Percentiles rank a stretch among this genome's conserved stretches.
These are phyloP conservation scores for Drosophila kuntzei DNA, from an alignment of 2,888 invertebrate genomes.

Conservation along the genomic window DNA sequence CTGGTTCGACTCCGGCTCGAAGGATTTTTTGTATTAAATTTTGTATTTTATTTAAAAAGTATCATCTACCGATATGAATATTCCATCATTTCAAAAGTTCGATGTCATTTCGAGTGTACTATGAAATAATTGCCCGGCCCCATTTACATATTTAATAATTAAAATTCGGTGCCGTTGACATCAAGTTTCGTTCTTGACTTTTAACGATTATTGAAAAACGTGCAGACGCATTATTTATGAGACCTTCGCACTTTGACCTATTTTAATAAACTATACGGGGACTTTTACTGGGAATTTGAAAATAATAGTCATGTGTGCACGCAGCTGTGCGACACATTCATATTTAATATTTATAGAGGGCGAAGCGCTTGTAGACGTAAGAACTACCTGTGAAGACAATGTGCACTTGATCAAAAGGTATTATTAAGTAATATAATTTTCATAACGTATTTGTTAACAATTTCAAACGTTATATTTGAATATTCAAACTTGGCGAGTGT, in stretches of 20 bases:
- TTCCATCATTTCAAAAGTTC: too few relatives aligned
- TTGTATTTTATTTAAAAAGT: not conserved
- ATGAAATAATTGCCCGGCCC: not conserved
- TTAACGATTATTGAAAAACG: conserved; percentile 12
- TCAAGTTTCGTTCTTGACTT: not conserved
- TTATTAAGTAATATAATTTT: not conserved
- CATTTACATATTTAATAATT: conserved; percentile 13
- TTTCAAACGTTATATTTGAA: conserved; percentile 13
- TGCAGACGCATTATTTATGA: conserved; percentile 21
- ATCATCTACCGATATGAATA: not conserved
- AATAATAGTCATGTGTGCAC: conserved; percentile 1
- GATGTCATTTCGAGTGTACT: not conserved
- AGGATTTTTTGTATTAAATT: conserved; percentile 32
- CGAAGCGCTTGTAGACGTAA: not conserved
- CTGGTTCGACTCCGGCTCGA: conserved; percentile 59
- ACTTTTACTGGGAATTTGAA: conserved; percentile 10
- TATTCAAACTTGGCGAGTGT: not conserved
- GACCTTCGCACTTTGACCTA: conserved; percentile 1
- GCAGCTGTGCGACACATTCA: not conserved
- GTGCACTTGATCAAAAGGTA: not conserved
- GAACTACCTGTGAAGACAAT: not conserved
- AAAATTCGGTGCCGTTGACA: conserved; percentile 1
- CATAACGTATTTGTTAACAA: not conserved
- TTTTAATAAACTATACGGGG: conserved; percentile 16
- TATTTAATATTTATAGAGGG: conserved; percentile 7